These are phyloP conservation scores for Xiphophorus birchmanni DNA, from an alignment of 2,797 vertebrate genomes.

Conservation along the genomic window DNA sequence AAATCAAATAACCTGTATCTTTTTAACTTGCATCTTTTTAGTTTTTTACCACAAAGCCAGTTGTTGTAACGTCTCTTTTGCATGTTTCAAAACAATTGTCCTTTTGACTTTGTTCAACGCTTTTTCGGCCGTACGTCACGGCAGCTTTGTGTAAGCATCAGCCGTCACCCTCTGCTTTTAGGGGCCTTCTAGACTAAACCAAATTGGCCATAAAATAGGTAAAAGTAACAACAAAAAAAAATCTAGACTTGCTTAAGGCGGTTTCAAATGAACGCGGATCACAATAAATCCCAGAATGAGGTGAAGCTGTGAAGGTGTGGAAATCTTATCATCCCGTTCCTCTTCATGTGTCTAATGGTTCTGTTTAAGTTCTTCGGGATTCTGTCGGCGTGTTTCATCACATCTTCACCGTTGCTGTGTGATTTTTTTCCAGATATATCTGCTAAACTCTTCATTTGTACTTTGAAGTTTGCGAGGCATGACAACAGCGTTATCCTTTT, in stretches of 20 bases:
- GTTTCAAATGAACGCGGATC: slow-evolving; percentile 68
- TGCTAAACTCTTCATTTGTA: slow-evolving; percentile 41
- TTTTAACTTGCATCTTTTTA: slow-evolving; percentile 7
- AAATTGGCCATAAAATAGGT: slow-evolving; percentile 81
- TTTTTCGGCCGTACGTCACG: slow-evolving; percentile 76
- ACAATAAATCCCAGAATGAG: slow-evolving; percentile 65
- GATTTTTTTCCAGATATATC: slow-evolving; percentile 9
- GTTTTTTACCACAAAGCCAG: slow-evolving; percentile 33
- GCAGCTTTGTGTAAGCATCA: slow-evolving; percentile 76
- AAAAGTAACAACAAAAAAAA: slow-evolving; percentile 68
- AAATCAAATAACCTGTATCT: slow-evolving; percentile 12
- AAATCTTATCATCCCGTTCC: slow-evolving; percentile 5
- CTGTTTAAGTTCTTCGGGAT: slow-evolving; percentile 33
- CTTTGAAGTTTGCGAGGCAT: slow-evolving; percentile 34
- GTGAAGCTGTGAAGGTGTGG: slow-evolving; percentile 19
- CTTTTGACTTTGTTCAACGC: slow-evolving; percentile 71
- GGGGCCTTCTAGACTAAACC: slow-evolving; percentile 83
- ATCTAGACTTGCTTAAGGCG: slow-evolving; percentile 66
- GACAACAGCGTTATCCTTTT: slow-evolving; percentile 54
- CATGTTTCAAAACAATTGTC: slow-evolving; percentile 78
- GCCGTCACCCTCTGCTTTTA: slow-evolving; percentile 81
- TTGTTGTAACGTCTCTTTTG: slow-evolving; percentile 56
- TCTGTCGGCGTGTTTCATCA: not conserved
- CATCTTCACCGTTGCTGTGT: not conserved
- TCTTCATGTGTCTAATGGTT: slow-evolving; percentile 28